Evolutionary conservation across 2,797 vertebrate species (phyloP), one percentile per base, ranked within the genome.

Genomic region (Microchirus variegatus): DNA sequence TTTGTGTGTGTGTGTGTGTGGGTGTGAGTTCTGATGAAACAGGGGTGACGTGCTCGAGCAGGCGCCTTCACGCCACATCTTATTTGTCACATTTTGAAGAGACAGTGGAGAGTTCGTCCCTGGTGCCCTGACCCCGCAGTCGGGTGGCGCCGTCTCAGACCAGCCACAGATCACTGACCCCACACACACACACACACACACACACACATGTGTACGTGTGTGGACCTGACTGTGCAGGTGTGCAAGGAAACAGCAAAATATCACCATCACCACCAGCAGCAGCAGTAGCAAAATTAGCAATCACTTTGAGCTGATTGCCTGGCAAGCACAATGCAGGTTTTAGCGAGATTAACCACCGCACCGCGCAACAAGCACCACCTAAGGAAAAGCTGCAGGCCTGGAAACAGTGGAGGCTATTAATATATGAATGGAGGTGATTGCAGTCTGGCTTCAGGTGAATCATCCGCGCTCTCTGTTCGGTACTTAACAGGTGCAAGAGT

Each of bases 31-130:
- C 50, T 14, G 37, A 46, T 47, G 64, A n/a, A 22, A 77, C 81
- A 79, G 61, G 56, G 73, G 60, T 53, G 9, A 70, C 73, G 69
- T 85, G 83, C 72, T 59, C 18, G 40, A 79, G 77, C 71, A 66
- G 67, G 74, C 71, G 60, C 63, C 10, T 59, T 75, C 65, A 62
- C 82, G 87, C 87, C 90, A 85, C 82, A 67, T 85, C 52, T 45
- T 60, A 87, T 91, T 84, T 87, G 90, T 88, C 84, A 87, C 75
- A 79, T 76, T 76, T 31, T 52, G 12, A 53, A 81, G 44, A 63
- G 71, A 69, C 50, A 81, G 58, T 61, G 40, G 60, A 59, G 58
- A 73, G 59, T 7, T 44, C 18, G 57, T 88, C 87, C 63, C 83
- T 37, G 70, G 64, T 78, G 81, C 47, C 61, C 54, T 78, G 83